Evolutionary conservation across 2,888 invertebrate genomes (phyloP).

Genomic region (Spodoptera littoralis): DNA sequence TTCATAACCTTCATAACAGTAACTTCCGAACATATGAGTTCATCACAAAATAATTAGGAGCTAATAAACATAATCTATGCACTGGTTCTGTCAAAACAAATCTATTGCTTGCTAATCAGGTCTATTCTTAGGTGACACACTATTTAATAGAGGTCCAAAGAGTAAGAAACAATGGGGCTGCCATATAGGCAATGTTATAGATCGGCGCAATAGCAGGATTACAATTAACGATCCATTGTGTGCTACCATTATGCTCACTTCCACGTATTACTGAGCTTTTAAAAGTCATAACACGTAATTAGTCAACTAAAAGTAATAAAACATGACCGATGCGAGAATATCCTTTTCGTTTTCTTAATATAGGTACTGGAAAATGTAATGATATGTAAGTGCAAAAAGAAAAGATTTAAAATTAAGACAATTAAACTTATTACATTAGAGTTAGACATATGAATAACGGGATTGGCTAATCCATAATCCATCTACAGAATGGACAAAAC

Average conservation of each 20-base stretch:
- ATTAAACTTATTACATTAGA: no score
- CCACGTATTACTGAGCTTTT: slow-evolving; percentile 9
- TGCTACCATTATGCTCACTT: slow-evolving; percentile 19
- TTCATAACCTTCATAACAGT: not conserved
- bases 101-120: slow-evolving; percentile 41
- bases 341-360: no score
- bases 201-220: slow-evolving; percentile 28
- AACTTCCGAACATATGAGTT: slow-evolving; percentile 35
- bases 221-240: slow-evolving; percentile 48
- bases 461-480: no score
- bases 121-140: slow-evolving; percentile 38
- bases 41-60: slow-evolving; percentile 38
- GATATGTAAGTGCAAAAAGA: no score
- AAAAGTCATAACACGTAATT: slow-evolving; percentile 5
- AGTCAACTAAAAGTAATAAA: slow-evolving; percentile 4
- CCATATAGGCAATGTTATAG: slow-evolving; percentile 33
- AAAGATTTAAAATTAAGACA: no score
- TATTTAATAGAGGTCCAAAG: slow-evolving; percentile 18
- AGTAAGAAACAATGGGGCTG: slow-evolving; percentile 31
- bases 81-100: slow-evolving; percentile 18
- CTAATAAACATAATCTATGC: slow-evolving; percentile 30
- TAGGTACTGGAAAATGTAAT: no score
- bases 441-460: no score
- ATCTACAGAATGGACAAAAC: no score
- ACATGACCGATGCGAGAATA: no score